Evolutionary conservation across 2,113 vertebrate genomes (phyloP), one percentile per base, ranked within the genome.

Genomic region (Chitala chitala): DNA sequence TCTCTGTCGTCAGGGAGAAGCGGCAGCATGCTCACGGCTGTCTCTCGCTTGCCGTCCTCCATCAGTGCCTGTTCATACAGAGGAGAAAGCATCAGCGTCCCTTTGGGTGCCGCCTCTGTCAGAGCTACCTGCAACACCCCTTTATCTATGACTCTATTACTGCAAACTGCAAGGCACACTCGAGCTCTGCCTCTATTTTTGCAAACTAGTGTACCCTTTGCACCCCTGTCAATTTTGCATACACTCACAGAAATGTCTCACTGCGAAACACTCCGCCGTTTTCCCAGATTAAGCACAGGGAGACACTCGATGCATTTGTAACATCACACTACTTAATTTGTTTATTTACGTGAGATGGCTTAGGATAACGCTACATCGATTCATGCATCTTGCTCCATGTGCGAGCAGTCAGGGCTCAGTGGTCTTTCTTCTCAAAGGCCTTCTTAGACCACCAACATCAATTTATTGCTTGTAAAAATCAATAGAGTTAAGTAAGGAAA

Each of bases 1-100:
- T 96, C 94, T 0, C 81, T 86, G 59, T 91, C 91, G 79, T 92
- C 92, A 0, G 94, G 93, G 4, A 89, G 83, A 58, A 96, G 87
- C 20, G 87, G 90, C 77, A 96, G 87, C 84, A 90, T 89, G 78
- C 92, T 95, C 81, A 94, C 88, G 3, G 92, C 86, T 1, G 80
- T 51, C 75, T 91, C 92, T 58, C 89, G 83, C 82, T 90, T 90
- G 40, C 89, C 87, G 55, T 94, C 92, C 72, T 92, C 91, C 88
- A 94, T 85, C 74, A 80, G 68, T 2, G 78, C 81, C 94, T 96
- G 72, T 46, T 9, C 33, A 20, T 56, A n/a, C 17, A 13, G 40
- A 29, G 36, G 68, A 46, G 64, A 55, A 70, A 59, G 66, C 2
- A 69, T 2, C 17, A 59, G 38, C 26, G 26, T 40, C 50, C 59